Conservation (phyloP, 2,888 invertebrate species). For the Drosophila picticornis region DNA sequence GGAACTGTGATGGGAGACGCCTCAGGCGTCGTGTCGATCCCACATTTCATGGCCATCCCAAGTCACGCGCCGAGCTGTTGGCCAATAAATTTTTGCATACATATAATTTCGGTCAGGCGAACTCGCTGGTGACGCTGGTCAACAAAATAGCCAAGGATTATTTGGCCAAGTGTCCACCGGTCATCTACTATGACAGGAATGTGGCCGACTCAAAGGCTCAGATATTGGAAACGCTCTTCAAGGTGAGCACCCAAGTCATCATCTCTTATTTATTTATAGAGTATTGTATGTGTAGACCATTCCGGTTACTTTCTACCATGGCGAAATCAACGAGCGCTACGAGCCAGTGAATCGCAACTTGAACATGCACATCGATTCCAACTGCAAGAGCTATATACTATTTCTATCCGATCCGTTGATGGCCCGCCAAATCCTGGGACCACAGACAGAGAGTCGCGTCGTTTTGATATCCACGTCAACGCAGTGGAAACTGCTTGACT, state of each 20-base stretch:
- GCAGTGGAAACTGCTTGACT: constrained; percentile 91
- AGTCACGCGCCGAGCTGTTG: constrained; percentile 87
- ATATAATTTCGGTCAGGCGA: constrained; percentile 86
- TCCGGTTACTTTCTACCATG: constrained; percentile 88
- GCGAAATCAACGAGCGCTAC: constrained; percentile 87
- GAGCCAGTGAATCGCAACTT: constrained; percentile 84
- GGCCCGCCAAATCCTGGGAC: constrained; percentile 87
- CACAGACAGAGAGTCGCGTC: constrained; percentile 88
- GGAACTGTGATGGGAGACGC: constrained; percentile 32
- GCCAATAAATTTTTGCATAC: constrained; percentile 85
- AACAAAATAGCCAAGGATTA: constrained; percentile 87
- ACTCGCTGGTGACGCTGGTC: constrained; percentile 88
- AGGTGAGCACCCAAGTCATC: constrained; percentile 56
- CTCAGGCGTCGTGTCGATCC: constrained; percentile 85
- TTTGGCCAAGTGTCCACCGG: constrained; percentile 88
- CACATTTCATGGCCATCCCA: constrained; percentile 87
- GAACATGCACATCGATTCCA: constrained; percentile 83
- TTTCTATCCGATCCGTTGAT: constrained; percentile 89
- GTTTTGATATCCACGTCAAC: constrained; percentile 89
- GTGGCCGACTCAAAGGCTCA: constrained; percentile 87
- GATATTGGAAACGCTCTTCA: constrained; percentile 87
- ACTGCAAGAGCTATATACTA: constrained; percentile 89
- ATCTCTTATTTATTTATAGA: neutral
- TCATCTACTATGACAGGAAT: constrained; percentile 89
- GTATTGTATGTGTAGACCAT: constrained; percentile 64